These are phyloP conservation scores for Eidolon helvum DNA, from an alignment of 2,113 vertebrate species.

Conservation along the genomic window DNA sequence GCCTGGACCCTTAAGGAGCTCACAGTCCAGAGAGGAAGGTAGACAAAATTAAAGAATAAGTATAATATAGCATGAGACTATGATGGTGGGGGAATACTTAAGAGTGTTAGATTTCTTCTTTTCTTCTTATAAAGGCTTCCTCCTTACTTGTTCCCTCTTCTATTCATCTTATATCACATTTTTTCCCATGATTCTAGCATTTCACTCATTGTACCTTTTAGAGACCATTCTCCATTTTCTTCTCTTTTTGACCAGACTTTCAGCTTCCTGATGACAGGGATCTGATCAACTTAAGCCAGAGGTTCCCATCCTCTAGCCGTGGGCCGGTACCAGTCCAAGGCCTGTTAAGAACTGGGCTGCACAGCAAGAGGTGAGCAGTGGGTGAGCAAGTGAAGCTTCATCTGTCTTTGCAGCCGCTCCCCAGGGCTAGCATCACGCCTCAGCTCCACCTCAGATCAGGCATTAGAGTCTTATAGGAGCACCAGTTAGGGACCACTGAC, in stretches of 20 bases:
- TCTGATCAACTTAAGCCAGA: neutral
- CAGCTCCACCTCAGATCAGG: too few species aligned
- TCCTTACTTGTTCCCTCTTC: neutral
- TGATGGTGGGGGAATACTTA: accelerated
- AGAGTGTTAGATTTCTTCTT: neutral
- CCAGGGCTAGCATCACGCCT: too few species aligned
- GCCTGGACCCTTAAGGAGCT: neutral
- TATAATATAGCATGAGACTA: accelerated
- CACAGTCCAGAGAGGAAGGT: neutral
- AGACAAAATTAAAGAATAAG: neutral
- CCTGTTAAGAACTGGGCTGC: too few species aligned
- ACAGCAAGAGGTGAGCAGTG: too few species aligned
- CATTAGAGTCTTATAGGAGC: too few species aligned
- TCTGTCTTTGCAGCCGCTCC: too few species aligned
- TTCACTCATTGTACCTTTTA: neutral
- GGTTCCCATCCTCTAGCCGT: too few species aligned
- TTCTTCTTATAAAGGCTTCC: neutral
- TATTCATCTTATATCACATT: neutral
- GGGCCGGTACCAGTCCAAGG: too few species aligned
- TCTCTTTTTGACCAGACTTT: neutral
- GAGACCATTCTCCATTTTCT: neutral
- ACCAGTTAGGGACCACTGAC: too few species aligned
- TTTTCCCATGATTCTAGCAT: neutral
- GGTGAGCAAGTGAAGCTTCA: too few species aligned
- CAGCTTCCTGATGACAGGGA: neutral